Evolutionary conservation across 1,140 invertebrate genomes (phyloP).

Genomic region (Calosoma granatense): DNA sequence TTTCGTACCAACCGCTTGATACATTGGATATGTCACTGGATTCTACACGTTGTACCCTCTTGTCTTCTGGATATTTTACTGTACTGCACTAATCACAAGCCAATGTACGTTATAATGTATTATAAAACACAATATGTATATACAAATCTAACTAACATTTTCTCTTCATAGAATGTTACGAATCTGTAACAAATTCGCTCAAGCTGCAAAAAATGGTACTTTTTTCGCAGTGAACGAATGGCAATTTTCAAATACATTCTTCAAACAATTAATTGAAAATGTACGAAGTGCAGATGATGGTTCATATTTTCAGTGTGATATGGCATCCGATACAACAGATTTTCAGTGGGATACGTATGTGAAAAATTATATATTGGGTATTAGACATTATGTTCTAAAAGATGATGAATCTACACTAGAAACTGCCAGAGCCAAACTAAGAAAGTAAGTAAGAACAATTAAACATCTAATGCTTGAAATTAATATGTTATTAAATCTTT

Average conservation of each 20-base stretch:
- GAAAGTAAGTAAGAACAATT: constrained; percentile 40
- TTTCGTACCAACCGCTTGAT: constrained; percentile 63
- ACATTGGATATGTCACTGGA: constrained; percentile 58
- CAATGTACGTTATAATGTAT: constrained; percentile 48
- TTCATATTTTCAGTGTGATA: constrained; percentile 47
- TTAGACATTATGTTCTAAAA: constrained; percentile 68
- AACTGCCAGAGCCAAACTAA: constrained; percentile 52
- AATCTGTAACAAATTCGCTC: constrained; percentile 67
- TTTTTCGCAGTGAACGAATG: constrained; percentile 85
- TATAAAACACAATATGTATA: constrained; percentile 13
- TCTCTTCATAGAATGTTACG: constrained; percentile 64
- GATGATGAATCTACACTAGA: constrained; percentile 55
- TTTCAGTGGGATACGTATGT: constrained; percentile 61
- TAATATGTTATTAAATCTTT: constrained; percentile 4
- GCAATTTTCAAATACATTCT: constrained; percentile 69
- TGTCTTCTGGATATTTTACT: constrained; percentile 64
- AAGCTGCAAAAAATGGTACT: constrained; percentile 65
- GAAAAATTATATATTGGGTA: constrained; percentile 64
- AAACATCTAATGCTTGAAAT: not conserved
- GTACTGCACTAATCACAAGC: constrained; percentile 59
- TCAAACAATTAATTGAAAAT: constrained; percentile 51
- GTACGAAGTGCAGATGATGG: constrained; percentile 49
- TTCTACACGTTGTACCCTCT: constrained; percentile 70
- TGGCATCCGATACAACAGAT: constrained; percentile 29
- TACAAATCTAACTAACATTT: not conserved